These are phyloP conservation scores for Theocolax elegans DNA, from an alignment of 1,140 invertebrate species.

Conservation along the genomic window DNA sequence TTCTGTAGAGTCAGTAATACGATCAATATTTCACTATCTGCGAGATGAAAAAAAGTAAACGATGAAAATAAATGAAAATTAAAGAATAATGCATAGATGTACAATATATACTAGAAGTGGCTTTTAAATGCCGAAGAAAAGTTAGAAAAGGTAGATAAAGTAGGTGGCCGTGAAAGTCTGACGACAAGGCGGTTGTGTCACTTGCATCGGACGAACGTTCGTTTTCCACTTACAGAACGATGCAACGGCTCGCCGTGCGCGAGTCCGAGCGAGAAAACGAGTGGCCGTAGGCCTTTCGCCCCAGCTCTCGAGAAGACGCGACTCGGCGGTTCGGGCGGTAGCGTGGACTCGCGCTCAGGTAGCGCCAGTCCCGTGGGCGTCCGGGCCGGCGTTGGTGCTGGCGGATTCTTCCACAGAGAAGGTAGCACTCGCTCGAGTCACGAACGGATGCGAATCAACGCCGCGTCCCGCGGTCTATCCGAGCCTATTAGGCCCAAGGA, in stretches of 20 bases:
- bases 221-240: no score
- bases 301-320: slow-evolving; percentile 61
- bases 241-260: slow-evolving; percentile 56
- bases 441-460: slow-evolving; percentile 56
- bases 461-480: slow-evolving; percentile 37
- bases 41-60: no score
- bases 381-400: slow-evolving; percentile 34
- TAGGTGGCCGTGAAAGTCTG: no score
- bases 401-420: slow-evolving; percentile 50
- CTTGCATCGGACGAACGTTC: no score
- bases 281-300: slow-evolving; percentile 50
- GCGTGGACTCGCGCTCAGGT: slow-evolving; percentile 62
- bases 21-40: no score
- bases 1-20: no score
- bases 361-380: slow-evolving; percentile 58
- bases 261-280: slow-evolving; percentile 58
- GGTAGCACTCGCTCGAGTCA: slow-evolving; percentile 54
- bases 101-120: no score
- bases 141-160: no score
- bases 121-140: no score
- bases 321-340: slow-evolving; percentile 61
- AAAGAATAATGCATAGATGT: no score
- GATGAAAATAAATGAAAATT: no score
- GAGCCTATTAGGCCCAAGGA: slow-evolving; percentile 58
- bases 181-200: no score